Percentiles rank a stretch among this genome's conserved stretches.
Conservation (phyloP, 2,113 vertebrate genomes). For the Pitta sordida region DNA sequence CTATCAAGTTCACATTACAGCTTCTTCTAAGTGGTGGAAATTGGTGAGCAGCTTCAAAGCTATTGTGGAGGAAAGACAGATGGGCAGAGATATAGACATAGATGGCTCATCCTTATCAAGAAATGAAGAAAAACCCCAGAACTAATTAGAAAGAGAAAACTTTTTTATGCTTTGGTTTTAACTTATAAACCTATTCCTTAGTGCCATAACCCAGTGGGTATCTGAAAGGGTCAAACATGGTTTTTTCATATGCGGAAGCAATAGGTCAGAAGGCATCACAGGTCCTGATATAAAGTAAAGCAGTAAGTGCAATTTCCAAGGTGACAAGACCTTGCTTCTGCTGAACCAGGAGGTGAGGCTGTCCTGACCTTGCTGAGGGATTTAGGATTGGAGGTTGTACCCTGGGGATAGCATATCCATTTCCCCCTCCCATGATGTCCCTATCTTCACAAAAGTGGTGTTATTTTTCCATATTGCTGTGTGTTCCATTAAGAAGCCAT, state of each 20-base stretch:
- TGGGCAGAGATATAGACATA: background rate
- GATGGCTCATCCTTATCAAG: background rate
- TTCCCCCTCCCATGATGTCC: background rate
- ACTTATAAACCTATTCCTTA: background rate
- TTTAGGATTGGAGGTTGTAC: background rate
- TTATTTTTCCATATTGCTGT: background rate
- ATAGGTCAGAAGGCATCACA: too few species aligned
- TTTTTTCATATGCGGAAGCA: background rate
- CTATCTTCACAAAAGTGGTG: background rate
- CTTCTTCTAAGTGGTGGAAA: constrained; percentile 27
- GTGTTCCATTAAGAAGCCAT: background rate
- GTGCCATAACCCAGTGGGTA: background rate
- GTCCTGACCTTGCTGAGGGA: fast-evolving
- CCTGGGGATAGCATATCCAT: background rate
- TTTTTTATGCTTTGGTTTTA: background rate
- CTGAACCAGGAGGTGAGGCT: background rate
- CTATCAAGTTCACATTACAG: constrained; percentile 8
- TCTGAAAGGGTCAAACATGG: background rate
- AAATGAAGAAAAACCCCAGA: background rate
- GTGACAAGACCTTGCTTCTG: background rate
- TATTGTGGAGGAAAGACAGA: background rate
- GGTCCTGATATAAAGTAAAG: background rate
- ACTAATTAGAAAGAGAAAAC: background rate
- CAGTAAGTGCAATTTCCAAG: background rate
- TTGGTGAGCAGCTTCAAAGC: constrained; percentile 19